Evolutionary conservation across 1,140 invertebrate species (phyloP).

Genomic region (Drosophila ogumai): DNA sequence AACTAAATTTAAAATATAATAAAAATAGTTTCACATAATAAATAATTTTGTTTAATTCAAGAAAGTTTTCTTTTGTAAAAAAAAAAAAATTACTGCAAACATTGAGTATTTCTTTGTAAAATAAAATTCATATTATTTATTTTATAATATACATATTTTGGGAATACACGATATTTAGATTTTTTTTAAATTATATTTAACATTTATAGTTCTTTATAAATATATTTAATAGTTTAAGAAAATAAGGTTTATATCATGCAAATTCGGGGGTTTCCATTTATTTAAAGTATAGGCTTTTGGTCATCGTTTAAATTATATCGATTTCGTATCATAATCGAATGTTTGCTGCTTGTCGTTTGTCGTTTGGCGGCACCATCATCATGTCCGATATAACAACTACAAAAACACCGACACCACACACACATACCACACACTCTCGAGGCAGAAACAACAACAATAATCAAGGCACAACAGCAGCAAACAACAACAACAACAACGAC

Average conservation of each 20-base stretch:
- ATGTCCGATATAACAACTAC: constrained; percentile 76
- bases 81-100: too few species aligned
- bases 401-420: constrained; percentile 66
- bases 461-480: constrained; percentile 69
- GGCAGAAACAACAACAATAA: constrained; percentile 68
- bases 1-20: too few species aligned
- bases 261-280: neutral
- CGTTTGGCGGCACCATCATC: constrained; percentile 67
- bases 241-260: accelerated
- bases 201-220: too few species aligned
- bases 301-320: constrained; percentile 83
- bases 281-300: constrained; percentile 30
- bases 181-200: too few species aligned
- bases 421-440: neutral
- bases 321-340: constrained; percentile 84
- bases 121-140: too few species aligned
- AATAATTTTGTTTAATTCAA: too few species aligned
- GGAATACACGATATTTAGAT: too few species aligned
- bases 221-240: neutral
- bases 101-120: too few species aligned
- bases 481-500: constrained; percentile 47
- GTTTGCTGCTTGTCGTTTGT: constrained; percentile 78
- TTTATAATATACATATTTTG: too few species aligned
- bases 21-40: too few species aligned
- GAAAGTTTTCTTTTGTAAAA: too few species aligned